Conservation (phyloP, 2,888 invertebrate species). For the Serrognathus titanus region DNA sequence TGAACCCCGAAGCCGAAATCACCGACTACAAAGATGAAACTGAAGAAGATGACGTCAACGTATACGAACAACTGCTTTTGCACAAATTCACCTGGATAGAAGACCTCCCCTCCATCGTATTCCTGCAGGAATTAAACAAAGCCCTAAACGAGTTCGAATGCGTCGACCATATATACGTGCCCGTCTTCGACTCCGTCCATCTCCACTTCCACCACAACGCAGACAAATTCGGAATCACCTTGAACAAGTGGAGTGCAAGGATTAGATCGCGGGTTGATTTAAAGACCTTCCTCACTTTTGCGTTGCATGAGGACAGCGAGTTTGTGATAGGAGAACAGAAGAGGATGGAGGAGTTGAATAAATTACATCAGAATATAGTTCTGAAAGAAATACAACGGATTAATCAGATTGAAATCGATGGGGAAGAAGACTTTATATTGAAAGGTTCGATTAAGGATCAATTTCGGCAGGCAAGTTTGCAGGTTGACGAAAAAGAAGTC, state of each 20-base stretch:
- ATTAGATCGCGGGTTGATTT: slow-evolving; percentile 12
- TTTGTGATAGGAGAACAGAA: slow-evolving; percentile 7
- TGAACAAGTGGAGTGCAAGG: slow-evolving; percentile 8
- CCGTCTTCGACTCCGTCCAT: slow-evolving; percentile 9
- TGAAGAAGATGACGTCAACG: not conserved
- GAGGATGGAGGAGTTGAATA: not conserved
- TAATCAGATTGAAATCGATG: slow-evolving; percentile 1
- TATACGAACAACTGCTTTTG: slow-evolving; percentile 9
- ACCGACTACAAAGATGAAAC: not conserved
- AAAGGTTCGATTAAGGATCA: slow-evolving; percentile 10
- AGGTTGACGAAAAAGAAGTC: not conserved
- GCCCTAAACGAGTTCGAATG: slow-evolving; percentile 8
- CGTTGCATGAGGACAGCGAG: slow-evolving; percentile 5
- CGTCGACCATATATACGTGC: slow-evolving; percentile 8
- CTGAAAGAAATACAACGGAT: not conserved
- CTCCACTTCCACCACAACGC: slow-evolving; percentile 16
- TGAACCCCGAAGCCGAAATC: not conserved
- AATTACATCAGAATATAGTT: slow-evolving; percentile 4
- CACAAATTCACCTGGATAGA: slow-evolving; percentile 13
- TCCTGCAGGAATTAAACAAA: slow-evolving; percentile 9
- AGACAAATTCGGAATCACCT: slow-evolving; percentile 13
- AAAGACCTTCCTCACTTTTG: slow-evolving; percentile 9
- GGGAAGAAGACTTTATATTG: slow-evolving; percentile 10
- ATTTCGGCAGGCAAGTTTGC: not conserved
- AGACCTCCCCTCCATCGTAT: slow-evolving; percentile 8